Percentiles rank a stretch among this genome's conserved stretches.
phyloP scores from a whole-genome alignment of 2,113 vertebrate genomes.

The Lycaon pictus region DNA sequence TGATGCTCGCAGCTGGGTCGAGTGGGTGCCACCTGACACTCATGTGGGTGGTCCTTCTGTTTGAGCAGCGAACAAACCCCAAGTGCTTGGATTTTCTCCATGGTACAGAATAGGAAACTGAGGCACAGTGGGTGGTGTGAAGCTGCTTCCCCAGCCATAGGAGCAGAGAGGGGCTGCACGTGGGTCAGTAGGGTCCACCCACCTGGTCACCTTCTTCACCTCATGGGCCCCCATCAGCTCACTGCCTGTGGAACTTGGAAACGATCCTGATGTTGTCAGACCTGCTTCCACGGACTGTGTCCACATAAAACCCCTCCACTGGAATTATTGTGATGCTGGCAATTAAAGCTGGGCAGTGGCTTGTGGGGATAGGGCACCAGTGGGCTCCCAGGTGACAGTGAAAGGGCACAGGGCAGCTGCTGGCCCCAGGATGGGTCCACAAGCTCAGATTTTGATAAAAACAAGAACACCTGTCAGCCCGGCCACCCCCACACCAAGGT shows the following conservation, averaged over 20 bases:
- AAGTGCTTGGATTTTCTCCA: accelerated
- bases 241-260: constrained; percentile 94
- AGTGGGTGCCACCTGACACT: accelerated
- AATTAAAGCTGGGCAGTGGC: constrained; percentile 96
- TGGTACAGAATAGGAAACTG: neutral
- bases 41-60: neutral
- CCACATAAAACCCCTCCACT: constrained; percentile 95
- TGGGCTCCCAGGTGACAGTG: constrained; percentile 92
- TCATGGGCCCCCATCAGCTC: neutral
- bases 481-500: constrained; percentile 66
- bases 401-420: constrained; percentile 93
- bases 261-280: constrained; percentile 95
- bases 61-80: neutral
- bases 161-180: neutral
- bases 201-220: neutral
- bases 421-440: constrained; percentile 90
- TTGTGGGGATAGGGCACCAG: constrained; percentile 90
- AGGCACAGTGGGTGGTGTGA: neutral
- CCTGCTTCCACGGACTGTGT: constrained; percentile 88
- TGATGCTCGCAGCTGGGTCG: neutral
- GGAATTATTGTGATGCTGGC: constrained; percentile 97
- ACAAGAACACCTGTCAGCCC: constrained; percentile 68
- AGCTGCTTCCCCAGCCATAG: neutral
- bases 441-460: constrained; percentile 40
- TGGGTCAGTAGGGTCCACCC: neutral